These are phyloP conservation scores for Sebastes taczanowskii DNA, from an alignment of 2,797 vertebrate species.

Conservation along the genomic window DNA sequence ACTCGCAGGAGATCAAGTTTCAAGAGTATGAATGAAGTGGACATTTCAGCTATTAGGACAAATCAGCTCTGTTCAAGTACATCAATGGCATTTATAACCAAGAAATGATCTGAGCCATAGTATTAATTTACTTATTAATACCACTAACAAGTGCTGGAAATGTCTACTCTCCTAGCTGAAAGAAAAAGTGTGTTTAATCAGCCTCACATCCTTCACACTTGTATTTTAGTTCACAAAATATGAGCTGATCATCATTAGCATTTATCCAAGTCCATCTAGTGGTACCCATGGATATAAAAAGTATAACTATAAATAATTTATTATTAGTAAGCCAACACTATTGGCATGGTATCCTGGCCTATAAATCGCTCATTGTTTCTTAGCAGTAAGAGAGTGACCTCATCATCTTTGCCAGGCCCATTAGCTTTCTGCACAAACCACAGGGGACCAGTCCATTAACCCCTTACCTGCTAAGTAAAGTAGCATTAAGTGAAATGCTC, in stretches of 20 bases:
- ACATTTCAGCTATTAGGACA: conserved; percentile 46
- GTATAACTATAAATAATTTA: conserved; percentile 59
- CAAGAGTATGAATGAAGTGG: conserved; percentile 52
- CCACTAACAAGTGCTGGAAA: not conserved
- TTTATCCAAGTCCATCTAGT: not conserved
- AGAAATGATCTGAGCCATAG: not conserved
- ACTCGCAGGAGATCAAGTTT: conserved; percentile 73
- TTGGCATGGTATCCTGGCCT: conserved; percentile 33
- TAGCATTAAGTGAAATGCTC: conserved; percentile 60
- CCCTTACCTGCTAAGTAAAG: conserved; percentile 68
- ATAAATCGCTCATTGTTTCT: conserved; percentile 69
- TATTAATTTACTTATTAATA: conserved; percentile 25
- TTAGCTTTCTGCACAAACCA: conserved; percentile 75
- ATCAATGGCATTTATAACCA: conserved; percentile 15
- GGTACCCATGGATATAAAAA: conserved; percentile 25
- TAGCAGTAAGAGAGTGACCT: conserved; percentile 74
- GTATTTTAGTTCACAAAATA: not conserved
- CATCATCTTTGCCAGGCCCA: conserved; percentile 75
- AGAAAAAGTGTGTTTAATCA: not conserved
- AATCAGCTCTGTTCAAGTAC: conserved; percentile 24
- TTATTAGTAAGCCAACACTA: conserved; percentile 45
- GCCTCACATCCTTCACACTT: not conserved
- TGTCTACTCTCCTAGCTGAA: not conserved
- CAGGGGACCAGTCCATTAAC: conserved; percentile 74
- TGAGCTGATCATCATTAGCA: not conserved